These are phyloP conservation scores for Zapornia atra DNA, from an alignment of 2,113 vertebrate species.

Conservation along the genomic window DNA sequence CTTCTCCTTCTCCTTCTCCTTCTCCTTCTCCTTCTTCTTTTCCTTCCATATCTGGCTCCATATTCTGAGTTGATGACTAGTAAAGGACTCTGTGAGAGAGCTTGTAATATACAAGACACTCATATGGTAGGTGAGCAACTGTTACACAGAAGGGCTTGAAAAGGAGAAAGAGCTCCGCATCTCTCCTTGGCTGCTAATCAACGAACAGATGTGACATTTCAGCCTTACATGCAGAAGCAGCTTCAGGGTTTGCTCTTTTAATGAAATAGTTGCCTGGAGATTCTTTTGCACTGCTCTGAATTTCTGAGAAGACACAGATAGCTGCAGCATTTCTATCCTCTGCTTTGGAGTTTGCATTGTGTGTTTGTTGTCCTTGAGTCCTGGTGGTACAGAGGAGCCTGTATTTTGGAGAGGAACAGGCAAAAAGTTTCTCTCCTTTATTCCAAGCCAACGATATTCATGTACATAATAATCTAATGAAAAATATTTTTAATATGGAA, in stretches of 20 bases:
- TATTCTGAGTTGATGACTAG: not conserved
- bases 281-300: not conserved
- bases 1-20: not conserved
- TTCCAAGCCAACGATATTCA: not conserved
- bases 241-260: conserved; percentile 32
- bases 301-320: not conserved
- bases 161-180: not conserved
- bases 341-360: not conserved
- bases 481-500: not conserved
- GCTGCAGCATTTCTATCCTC: not conserved
- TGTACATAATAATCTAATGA: not conserved
- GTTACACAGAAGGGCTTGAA: not conserved
- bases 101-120: not conserved
- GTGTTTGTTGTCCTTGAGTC: not conserved
- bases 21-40: not conserved
- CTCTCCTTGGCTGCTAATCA: conserved; percentile 32
- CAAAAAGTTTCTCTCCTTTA: not conserved
- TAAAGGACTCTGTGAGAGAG: not conserved
- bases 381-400: not conserved
- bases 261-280: not conserved
- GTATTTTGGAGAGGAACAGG: not conserved
- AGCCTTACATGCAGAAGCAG: conserved; percentile 22
- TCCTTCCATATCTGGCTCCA: not conserved
- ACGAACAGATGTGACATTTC: conserved; percentile 43
- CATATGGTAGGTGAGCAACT: not conserved